A percentile compares a stretch with the other conserved stretches of the same genome.
These are phyloP conservation scores for Teleogryllus occipitalis DNA, from an alignment of 1,140 invertebrate species.

Conservation along the genomic window DNA sequence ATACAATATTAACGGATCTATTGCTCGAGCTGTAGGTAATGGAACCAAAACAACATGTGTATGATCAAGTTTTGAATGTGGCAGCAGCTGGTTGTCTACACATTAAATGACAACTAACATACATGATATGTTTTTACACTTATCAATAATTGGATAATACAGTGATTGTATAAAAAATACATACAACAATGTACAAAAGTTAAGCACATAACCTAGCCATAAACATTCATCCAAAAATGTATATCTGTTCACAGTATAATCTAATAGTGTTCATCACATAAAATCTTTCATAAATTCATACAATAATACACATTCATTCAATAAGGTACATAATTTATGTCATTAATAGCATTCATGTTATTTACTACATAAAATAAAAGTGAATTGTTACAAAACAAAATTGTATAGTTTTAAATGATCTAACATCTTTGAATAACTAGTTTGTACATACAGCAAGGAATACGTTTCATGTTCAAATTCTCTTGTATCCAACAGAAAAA, in stretches of 20 bases:
- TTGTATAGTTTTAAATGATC: too few species aligned
- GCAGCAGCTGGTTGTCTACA: neutral
- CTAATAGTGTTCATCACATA: neutral
- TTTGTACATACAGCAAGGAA: too few species aligned
- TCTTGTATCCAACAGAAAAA: too few species aligned
- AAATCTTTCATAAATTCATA: neutral
- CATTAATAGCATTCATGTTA: too few species aligned
- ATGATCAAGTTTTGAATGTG: neutral
- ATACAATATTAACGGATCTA: neutral
- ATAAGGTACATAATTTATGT: neutral
- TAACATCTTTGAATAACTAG: too few species aligned
- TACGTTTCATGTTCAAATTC: too few species aligned
- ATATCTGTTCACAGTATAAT: neutral
- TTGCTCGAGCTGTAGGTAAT: neutral
- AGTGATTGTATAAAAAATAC: neutral
- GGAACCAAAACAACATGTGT: neutral
- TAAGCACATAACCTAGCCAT: neutral
- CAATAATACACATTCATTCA: neutral
- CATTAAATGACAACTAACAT: neutral
- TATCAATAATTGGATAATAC: neutral
- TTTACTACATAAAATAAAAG: too few species aligned
- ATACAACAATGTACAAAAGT: neutral
- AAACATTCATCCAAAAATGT: neutral
- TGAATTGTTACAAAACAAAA: too few species aligned
- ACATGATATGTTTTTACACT: neutral